Conservation (phyloP, 2,113 vertebrate species). For the Dendropsophus ebraccatus region DNA sequence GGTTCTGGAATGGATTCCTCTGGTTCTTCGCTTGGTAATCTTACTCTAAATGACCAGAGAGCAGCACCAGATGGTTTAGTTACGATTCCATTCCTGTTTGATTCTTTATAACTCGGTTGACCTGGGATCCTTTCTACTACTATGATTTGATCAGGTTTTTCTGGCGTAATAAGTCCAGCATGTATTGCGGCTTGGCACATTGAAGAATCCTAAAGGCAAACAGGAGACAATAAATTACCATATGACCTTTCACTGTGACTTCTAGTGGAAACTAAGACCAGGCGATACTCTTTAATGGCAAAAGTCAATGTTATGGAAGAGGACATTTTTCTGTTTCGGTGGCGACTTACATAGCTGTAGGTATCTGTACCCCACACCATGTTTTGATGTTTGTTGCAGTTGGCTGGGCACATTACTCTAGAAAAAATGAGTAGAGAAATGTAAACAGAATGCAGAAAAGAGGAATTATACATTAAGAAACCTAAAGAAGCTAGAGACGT, state of each 20-base stretch:
- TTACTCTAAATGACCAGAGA: constrained; percentile 9
- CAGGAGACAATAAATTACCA: neutral
- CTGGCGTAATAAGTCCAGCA: neutral
- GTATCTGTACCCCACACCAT: neutral
- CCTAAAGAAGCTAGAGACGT: neutral
- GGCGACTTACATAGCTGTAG: neutral
- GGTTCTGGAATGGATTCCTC: neutral
- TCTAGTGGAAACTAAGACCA: neutral
- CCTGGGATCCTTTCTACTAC: neutral
- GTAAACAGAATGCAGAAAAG: neutral
- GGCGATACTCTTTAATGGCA: neutral
- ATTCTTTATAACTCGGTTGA: neutral
- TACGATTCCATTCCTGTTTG: constrained; percentile 1
- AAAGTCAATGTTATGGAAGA: neutral
- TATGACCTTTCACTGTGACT: neutral
- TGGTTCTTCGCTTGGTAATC: too few species aligned
- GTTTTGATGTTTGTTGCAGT: neutral
- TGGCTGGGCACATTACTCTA: constrained; percentile 16
- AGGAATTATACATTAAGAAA: neutral
- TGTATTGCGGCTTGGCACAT: constrained; percentile 8
- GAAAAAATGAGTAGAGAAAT: neutral
- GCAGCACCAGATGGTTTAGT: neutral
- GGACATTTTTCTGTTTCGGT: neutral
- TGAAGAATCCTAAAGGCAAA: neutral
- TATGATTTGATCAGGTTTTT: neutral